Evolutionary conservation across 2,113 vertebrate species (phyloP).

Genomic region (Ceyx melanurus): DNA sequence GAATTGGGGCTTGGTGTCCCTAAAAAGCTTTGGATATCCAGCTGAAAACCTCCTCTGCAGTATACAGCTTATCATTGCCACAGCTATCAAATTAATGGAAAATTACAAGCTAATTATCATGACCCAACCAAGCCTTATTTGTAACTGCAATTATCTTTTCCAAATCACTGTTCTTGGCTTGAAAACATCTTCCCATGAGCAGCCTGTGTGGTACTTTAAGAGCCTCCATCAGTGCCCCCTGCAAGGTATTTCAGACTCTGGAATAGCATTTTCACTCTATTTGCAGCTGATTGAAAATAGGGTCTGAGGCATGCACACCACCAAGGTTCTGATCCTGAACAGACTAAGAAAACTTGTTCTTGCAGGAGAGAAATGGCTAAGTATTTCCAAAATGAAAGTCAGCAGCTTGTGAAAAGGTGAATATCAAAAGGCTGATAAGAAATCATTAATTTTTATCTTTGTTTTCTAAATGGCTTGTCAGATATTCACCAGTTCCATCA

Average conservation of each 20-base stretch:
- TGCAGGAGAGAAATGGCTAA: background rate
- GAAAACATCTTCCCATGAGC: background rate
- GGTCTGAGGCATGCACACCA: background rate
- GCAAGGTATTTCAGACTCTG: background rate
- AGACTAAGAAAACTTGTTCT: background rate
- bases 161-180: background rate
- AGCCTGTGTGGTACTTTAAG: rapidly evolving
- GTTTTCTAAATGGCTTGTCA: background rate
- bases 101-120: background rate
- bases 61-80: background rate
- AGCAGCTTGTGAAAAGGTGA: background rate
- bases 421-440: background rate
- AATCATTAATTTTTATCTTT: background rate
- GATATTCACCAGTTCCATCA: background rate
- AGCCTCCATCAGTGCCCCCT: background rate
- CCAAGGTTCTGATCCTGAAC: background rate
- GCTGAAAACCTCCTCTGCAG: background rate
- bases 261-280: background rate
- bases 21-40: background rate
- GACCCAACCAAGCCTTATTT: background rate
- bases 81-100: background rate
- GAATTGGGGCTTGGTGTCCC: rapidly evolving
- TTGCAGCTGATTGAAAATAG: background rate
- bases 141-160: background rate
- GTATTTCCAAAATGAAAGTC: background rate